phyloP scores from a whole-genome alignment of 2,888 invertebrate genomes.

The Cephus spinipes region DNA sequence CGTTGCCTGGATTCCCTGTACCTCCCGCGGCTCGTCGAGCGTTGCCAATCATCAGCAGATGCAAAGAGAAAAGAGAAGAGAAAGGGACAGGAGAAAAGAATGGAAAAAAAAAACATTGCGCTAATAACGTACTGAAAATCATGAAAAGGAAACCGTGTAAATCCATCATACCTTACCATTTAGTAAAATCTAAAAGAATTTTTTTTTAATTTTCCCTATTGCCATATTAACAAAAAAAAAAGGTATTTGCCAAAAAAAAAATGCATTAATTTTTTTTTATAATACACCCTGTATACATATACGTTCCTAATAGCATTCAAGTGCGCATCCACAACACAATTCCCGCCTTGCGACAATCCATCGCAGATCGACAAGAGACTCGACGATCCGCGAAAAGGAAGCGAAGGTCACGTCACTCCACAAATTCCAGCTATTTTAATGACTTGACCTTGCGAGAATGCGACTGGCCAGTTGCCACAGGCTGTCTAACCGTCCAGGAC shows the following conservation, averaged over 20 bases:
- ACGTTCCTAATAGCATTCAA: not conserved
- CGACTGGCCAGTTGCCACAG: constrained; percentile 19
- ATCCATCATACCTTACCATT: not conserved
- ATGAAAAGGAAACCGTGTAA: not conserved
- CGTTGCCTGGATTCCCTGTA: not conserved
- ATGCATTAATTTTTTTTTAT: not conserved
- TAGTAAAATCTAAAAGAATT: not conserved
- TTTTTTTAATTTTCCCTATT: too few species aligned
- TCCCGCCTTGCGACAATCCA: not conserved
- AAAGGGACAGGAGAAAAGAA: not conserved
- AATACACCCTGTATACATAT: not conserved
- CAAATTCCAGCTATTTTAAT: constrained; percentile 34
- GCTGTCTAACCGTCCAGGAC: constrained; percentile 24
- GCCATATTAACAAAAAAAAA: not conserved
- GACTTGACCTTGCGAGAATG: constrained; percentile 30
- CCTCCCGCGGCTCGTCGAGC: constrained; percentile 2
- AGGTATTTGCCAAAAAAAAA: not conserved
- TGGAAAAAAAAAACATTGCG: not conserved
- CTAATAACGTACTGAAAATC: not conserved
- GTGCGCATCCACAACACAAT: not conserved
- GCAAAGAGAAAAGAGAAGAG: not conserved
- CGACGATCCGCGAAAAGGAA: constrained; percentile 16
- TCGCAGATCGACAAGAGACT: not conserved
- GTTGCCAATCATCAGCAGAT: constrained; percentile 1
- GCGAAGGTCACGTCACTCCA: constrained; percentile 38